Percentiles rank a stretch among this genome's conserved stretches.
Evolutionary conservation across 2,113 vertebrate genomes (phyloP).

Genomic region (Amphiprion percula): DNA sequence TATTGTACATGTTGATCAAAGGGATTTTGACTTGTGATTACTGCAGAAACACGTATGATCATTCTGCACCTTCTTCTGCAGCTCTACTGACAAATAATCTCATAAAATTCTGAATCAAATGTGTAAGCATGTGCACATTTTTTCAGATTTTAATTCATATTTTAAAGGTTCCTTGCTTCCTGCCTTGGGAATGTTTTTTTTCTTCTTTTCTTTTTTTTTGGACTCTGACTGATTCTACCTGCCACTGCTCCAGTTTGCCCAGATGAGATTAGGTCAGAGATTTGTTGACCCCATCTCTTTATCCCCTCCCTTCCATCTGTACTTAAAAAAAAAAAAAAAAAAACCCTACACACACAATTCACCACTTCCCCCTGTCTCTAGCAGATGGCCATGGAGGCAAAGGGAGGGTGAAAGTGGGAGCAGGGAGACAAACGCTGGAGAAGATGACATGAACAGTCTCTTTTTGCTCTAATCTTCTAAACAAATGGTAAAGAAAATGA

Average conservation of each 20-base stretch:
- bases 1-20: conserved; percentile 33
- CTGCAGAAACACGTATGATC: conserved; percentile 4
- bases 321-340: conserved; percentile 50
- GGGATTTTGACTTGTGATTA: conserved; percentile 33
- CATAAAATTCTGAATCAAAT: not conserved
- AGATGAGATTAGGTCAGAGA: conserved; percentile 76
- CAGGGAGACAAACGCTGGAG: not conserved
- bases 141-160: not conserved
- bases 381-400: conserved; percentile 71
- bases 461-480: too few species aligned
- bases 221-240: conserved; percentile 54
- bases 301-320: conserved; percentile 73
- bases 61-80: not conserved
- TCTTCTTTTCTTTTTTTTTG: not conserved
- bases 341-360: conserved; percentile 27
- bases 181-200: not conserved
- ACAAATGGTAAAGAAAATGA: too few species aligned
- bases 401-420: conserved; percentile 31
- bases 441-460: not conserved
- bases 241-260: conserved; percentile 57
- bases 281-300: conserved; percentile 68
- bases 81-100: conserved; percentile 5
- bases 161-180: not conserved
- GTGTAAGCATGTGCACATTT: not conserved
- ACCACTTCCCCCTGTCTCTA: conserved; percentile 39